These are phyloP conservation scores for Montifringilla adamsi DNA, from an alignment of 2,113 vertebrate species.

Conservation along the genomic window DNA sequence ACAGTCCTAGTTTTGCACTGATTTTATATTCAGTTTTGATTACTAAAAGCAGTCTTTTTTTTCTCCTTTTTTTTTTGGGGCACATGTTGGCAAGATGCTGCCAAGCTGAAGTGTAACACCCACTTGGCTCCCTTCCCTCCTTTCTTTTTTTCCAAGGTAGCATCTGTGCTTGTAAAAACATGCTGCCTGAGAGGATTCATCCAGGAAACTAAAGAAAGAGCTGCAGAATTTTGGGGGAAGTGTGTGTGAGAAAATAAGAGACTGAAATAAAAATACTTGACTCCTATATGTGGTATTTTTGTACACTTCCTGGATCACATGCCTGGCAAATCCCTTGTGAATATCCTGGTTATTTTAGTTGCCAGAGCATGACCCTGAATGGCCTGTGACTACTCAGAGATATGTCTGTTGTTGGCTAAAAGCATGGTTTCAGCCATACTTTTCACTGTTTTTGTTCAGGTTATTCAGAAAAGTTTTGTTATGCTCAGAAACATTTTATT, in stretches of 20 bases:
- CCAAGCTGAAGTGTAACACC: not conserved
- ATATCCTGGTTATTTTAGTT: not conserved
- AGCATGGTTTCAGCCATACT: not conserved
- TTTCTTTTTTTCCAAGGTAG: conserved; percentile 8
- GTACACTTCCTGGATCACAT: not conserved
- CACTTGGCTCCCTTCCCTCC: not conserved
- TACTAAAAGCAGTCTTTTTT: not conserved
- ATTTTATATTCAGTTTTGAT: not conserved
- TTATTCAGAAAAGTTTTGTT: not conserved
- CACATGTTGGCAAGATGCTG: not conserved
- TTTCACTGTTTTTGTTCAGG: not conserved
- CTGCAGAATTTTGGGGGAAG: conserved; percentile 1
- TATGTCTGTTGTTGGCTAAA: not conserved
- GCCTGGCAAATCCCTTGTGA: not conserved
- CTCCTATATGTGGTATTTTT: not conserved
- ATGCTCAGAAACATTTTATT: not conserved
- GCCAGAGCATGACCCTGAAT: not conserved
- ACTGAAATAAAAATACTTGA: conserved; percentile 12
- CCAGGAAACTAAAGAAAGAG: conserved; percentile 43
- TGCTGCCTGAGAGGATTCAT: not conserved
- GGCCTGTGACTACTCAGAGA: not conserved
- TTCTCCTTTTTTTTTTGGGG: fast-evolving
- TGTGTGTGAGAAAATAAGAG: not conserved
- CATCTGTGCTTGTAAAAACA: conserved; percentile 44
- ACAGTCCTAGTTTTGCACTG: not conserved